Base-by-base conservation (phyloP, 23 tunicate genomes). In the Trididemnum miniatum region DNA sequence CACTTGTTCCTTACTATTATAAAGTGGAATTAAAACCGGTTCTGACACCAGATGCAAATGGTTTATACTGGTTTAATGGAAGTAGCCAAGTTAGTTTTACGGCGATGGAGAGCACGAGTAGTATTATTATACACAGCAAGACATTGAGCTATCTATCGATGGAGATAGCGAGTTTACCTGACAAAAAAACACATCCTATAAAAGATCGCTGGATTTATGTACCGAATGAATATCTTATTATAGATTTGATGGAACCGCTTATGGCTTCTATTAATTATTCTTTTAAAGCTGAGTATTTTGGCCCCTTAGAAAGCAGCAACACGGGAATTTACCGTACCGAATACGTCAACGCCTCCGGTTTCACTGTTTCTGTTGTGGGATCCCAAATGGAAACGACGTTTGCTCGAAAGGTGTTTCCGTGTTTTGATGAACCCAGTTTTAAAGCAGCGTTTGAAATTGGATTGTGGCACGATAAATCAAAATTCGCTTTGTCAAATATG, bases 401-500 rank as follows among this genome's bases (percentile, higher is more conserved):
- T 35, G 93, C 93, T 0, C 40, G 93, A 0, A 73, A 88, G 51
- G 3, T 88, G 0, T 88, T 88, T 65, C 93, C 93, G 1, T 88
- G 87, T 51, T 88, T 88, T 35, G 93, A 88, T 35, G 93, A 88
- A 50, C 93, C 93, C 27, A 37, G 25, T 1, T 33, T 76, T 20
- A 89, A 89, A 71, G 95, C 95, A 20, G 71, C 80, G 5, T 89
- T 84, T 79, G 72, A 63, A 0, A 71, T 89, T 9, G 32, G 49
- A 22, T 31, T 89, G 38, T 89, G 95, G 95, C 80, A 85, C 29
- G 49, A 71, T 1, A 72, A 28, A 0, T 59, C 81, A 20, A 18
- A 65, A 44, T 84, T 71, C 57, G 82, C 95, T 28, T 39, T 89
- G 18, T 89, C 89, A 1, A 89, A 89, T 44, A 89, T 89, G 95